Conservation (phyloP, 2,888 invertebrate genomes). For the Drosophila stalkeri region DNA sequence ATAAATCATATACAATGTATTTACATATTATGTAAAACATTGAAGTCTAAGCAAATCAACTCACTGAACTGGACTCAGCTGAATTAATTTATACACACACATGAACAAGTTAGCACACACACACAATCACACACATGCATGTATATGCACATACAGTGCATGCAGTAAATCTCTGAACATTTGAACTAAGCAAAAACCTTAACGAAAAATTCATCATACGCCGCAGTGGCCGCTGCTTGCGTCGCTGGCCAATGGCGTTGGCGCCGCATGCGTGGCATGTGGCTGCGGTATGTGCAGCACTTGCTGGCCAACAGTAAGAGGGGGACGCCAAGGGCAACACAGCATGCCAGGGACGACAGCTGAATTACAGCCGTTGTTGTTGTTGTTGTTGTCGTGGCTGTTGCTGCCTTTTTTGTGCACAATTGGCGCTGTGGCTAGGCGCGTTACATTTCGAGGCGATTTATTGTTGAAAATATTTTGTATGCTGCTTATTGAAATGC, state of each 20-base stretch:
- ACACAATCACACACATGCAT: background rate
- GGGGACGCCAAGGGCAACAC: conserved; percentile 11
- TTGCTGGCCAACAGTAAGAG: conserved; percentile 4
- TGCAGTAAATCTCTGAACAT: conserved; percentile 37
- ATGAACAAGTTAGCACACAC: background rate
- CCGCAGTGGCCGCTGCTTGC: conserved; percentile 70
- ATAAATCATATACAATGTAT: too few relatives aligned
- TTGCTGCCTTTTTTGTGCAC: conserved; percentile 39
- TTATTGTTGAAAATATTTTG: conserved; percentile 67
- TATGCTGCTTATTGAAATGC: conserved; percentile 74
- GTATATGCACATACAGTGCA: conserved; percentile 11
- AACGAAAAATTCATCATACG: conserved; percentile 72
- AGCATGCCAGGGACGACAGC: conserved; percentile 55
- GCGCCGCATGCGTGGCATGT: conserved; percentile 59
- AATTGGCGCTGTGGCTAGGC: conserved; percentile 52
- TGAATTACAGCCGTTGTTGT: conserved; percentile 23
- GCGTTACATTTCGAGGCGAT: conserved; percentile 57
- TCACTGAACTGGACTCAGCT: conserved; percentile 8
- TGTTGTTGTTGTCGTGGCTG: conserved; percentile 1
- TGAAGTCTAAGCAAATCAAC: conserved; percentile 9
- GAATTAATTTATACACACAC: conserved; percentile 27
- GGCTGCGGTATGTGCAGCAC: conserved; percentile 58
- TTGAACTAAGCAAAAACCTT: conserved; percentile 35
- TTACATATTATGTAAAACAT: too few relatives aligned
- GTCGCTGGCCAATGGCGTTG: conserved; percentile 38